These are phyloP conservation scores for Rotaria sp. DNA, from an alignment of 2,888 invertebrate genomes.

Conservation along the genomic window DNA sequence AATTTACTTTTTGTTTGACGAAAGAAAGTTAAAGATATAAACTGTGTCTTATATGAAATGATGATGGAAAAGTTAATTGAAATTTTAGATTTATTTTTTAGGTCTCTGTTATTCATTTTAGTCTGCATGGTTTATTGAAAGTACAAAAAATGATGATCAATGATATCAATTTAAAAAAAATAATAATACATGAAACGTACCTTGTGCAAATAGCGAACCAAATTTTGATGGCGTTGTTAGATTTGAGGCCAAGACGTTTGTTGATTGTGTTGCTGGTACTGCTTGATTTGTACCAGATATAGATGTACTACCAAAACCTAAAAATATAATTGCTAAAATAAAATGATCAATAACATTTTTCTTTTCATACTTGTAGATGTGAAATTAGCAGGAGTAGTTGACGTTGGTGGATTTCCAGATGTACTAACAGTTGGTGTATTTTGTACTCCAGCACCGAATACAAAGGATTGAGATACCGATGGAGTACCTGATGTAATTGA, in stretches of 20 bases:
- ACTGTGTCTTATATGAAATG: no score
- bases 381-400: background rate
- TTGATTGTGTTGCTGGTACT: background rate
- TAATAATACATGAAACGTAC: background rate
- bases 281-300: background rate
- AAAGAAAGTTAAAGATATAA: no score
- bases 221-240: background rate
- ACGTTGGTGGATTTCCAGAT: background rate
- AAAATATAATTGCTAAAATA: background rate
- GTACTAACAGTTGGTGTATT: background rate
- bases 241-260: background rate
- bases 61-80: no score
- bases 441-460: no score
- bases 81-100: no score
- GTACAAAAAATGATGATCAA: no score
- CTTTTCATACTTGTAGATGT: background rate
- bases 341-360: background rate
- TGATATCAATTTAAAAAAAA: no score
- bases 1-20: no score
- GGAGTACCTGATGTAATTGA: background rate
- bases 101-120: no score
- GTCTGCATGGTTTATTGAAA: no score
- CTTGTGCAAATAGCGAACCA: background rate
- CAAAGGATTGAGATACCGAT: no score
- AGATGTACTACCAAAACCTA: slow-evolving; percentile 21